phyloP scores from a whole-genome alignment of 1,140 invertebrate species.

The Drosophila mojavensis region DNA sequence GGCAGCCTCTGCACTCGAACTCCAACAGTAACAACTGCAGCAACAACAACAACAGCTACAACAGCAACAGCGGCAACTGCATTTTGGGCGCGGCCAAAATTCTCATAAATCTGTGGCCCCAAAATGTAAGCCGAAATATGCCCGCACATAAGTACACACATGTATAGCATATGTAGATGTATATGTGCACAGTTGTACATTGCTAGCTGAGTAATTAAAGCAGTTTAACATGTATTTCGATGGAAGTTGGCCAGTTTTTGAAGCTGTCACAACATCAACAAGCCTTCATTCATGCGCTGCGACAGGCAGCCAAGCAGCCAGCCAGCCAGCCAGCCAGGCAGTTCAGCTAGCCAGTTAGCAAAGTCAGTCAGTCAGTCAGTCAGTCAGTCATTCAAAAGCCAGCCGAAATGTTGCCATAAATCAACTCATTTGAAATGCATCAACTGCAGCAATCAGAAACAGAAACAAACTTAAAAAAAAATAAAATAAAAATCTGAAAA shows the following conservation, averaged over 20 bases:
- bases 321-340: slow-evolving; percentile 31
- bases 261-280: slow-evolving; percentile 80
- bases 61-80: slow-evolving; percentile 10
- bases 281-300: slow-evolving; percentile 78
- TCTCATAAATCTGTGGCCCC: slow-evolving; percentile 76
- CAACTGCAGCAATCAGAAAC: slow-evolving; percentile 80
- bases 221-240: slow-evolving; percentile 74
- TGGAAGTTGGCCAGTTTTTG: slow-evolving; percentile 66
- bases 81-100: slow-evolving; percentile 69
- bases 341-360: slow-evolving; percentile 40
- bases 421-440: slow-evolving; percentile 82
- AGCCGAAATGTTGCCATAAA: slow-evolving; percentile 77
- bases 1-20: slow-evolving; percentile 43
- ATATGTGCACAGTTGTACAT: slow-evolving; percentile 38
- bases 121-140: slow-evolving; percentile 55
- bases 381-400: slow-evolving; percentile 58
- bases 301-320: slow-evolving; percentile 54
- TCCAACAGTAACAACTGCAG: slow-evolving; percentile 15
- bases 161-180: slow-evolving; percentile 25
- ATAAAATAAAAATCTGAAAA: slow-evolving; percentile 25
- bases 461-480: slow-evolving; percentile 64
- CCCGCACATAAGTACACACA: slow-evolving; percentile 45
- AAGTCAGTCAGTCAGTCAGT: slow-evolving; percentile 39
- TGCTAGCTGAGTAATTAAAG: slow-evolving; percentile 76
- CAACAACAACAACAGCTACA: neutral